A percentile compares a stretch with the other conserved stretches of the same genome.
phyloP scores from a whole-genome alignment of 2,797 vertebrate genomes.

The Lepilemur ruficaudatus region DNA sequence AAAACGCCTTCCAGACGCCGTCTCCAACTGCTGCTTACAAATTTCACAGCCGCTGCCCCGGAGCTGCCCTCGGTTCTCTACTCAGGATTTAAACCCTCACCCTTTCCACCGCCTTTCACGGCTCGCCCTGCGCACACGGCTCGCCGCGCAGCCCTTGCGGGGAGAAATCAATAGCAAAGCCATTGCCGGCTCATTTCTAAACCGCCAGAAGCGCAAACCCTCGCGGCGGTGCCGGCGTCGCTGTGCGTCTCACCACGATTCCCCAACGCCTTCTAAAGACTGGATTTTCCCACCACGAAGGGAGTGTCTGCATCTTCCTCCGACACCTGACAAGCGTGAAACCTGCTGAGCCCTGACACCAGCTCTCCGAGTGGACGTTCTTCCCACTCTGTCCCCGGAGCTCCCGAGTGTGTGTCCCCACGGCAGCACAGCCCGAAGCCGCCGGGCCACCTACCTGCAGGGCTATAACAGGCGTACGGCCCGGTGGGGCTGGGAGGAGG shows the following conservation, averaged over 20 bases:
- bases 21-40: not conserved
- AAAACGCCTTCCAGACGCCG: fast-evolving
- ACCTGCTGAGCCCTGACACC: not conserved
- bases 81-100: not conserved
- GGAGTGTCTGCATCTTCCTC: not conserved
- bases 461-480: fast-evolving
- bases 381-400: not conserved
- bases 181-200: not conserved
- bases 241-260: not conserved
- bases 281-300: not conserved
- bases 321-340: not conserved
- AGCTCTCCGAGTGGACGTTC: fast-evolving
- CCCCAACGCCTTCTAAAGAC: not conserved
- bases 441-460: not conserved
- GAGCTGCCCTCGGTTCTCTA: not conserved
- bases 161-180: not conserved
- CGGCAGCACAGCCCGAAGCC: fast-evolving
- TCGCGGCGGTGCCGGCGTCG: fast-evolving
- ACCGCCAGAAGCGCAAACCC: not conserved
- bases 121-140: fast-evolving
- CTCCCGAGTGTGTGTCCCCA: fast-evolving
- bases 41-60: not conserved
- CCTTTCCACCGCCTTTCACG: not conserved
- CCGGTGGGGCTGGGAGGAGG: fast-evolving
- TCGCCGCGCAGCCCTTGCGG: not conserved